phyloP scores from a whole-genome alignment of 1,140 invertebrate genomes.

The Pseudoatta argentina region DNA sequence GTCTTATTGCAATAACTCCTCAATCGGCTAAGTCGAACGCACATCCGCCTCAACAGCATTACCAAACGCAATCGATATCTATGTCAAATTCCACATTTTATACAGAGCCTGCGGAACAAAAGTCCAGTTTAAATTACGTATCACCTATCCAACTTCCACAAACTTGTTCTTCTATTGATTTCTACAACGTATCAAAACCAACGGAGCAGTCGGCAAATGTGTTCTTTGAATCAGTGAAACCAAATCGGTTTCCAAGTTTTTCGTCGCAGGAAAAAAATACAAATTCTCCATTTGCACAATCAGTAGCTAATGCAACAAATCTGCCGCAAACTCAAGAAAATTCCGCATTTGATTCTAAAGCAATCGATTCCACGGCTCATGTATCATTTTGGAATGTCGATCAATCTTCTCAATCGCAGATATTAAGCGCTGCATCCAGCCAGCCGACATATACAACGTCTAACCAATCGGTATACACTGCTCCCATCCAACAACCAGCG shows the following conservation, averaged over 20 bases:
- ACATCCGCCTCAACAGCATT: conserved; percentile 39
- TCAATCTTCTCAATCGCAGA: conserved; percentile 14
- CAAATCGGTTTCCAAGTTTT: not conserved
- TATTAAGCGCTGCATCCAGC: not conserved
- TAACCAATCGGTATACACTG: conserved; percentile 25
- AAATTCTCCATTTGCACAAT: not conserved
- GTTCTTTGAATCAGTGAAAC: conserved; percentile 26
- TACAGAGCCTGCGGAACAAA: conserved; percentile 36
- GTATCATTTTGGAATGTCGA: conserved; percentile 21
- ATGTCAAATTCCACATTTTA: conserved; percentile 21
- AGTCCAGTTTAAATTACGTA: conserved; percentile 48
- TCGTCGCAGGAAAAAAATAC: conserved; percentile 34
- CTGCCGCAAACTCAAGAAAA: not conserved
- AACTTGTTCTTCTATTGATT: not conserved
- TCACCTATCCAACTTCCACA: not conserved
- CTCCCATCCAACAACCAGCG: not conserved
- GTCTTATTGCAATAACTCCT: conserved; percentile 5
- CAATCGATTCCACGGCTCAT: not conserved
- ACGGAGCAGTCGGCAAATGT: conserved; percentile 15
- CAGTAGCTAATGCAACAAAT: not conserved
- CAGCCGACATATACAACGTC: conserved; percentile 22
- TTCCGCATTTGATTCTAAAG: not conserved
- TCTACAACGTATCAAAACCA: not conserved
- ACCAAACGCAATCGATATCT: conserved; percentile 36
- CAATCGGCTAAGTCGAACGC: not conserved